Conservation (phyloP, 2,888 invertebrate genomes). For the Scaptomyza flava region DNA sequence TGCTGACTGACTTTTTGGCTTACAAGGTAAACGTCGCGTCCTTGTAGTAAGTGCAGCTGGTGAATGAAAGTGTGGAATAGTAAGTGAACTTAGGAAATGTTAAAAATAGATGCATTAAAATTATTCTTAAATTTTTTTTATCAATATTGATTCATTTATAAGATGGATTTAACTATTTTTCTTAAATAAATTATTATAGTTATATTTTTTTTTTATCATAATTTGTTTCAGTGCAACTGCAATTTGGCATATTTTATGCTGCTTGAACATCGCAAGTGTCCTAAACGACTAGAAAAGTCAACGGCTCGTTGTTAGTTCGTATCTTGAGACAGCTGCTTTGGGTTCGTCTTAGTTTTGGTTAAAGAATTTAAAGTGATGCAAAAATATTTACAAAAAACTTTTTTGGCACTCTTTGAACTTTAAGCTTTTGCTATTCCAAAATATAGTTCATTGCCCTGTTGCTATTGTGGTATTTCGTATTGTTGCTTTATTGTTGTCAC, state of each 20-base stretch:
- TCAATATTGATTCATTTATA: not conserved
- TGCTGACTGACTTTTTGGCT: constrained; percentile 35
- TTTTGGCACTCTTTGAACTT: constrained; percentile 17
- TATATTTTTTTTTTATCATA: not conserved
- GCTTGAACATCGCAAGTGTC: constrained; percentile 15
- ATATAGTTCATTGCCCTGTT: not conserved
- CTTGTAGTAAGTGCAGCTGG: not conserved
- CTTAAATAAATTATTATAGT: no score
- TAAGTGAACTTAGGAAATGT: not conserved
- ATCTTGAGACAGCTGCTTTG: constrained; percentile 12
- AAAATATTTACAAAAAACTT: constrained; percentile 35
- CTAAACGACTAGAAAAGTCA: constrained; percentile 23
- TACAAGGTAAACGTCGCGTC: constrained; percentile 11
- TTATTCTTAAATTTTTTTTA: not conserved
- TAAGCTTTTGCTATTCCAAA: not conserved
- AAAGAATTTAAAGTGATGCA: constrained; percentile 27
- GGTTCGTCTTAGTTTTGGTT: not conserved
- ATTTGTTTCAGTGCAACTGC: constrained; percentile 18
- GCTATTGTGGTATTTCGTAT: not conserved
- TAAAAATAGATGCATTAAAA: not conserved
- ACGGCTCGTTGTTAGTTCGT: constrained; percentile 17
- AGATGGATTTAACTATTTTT: not conserved
- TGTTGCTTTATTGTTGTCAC: constrained; percentile 16
- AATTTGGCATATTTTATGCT: constrained; percentile 48
- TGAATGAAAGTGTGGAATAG: no score